Evolutionary conservation across 2,888 invertebrate species (phyloP).

Genomic region (Catocala sponsa): DNA sequence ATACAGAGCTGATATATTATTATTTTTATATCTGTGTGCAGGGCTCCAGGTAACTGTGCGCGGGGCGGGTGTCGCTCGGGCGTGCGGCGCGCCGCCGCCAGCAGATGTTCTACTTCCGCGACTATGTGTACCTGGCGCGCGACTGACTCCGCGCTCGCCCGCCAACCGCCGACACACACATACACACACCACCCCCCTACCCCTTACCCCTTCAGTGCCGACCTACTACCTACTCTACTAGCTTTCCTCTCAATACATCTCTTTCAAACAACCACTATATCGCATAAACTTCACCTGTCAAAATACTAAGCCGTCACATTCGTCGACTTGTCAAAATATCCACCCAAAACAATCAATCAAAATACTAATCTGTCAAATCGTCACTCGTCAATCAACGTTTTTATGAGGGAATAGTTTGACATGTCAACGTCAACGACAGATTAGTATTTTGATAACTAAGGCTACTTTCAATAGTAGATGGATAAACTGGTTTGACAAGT

Average conservation of each 20-base stretch:
- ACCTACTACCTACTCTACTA: neutral
- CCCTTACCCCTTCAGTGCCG: neutral
- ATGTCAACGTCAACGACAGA: too few relatives aligned
- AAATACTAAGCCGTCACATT: too few relatives aligned
- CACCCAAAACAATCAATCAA: too few relatives aligned
- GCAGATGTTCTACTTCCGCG: slow-evolving; percentile 30
- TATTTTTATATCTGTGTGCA: too few relatives aligned
- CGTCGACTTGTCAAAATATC: too few relatives aligned
- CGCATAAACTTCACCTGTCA: neutral
- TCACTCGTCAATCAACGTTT: too few relatives aligned
- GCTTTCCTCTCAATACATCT: neutral
- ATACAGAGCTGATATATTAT: too few relatives aligned
- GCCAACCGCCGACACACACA: neutral
- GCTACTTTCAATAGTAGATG: neutral
- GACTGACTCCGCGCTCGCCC: neutral
- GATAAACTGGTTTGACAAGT: too few relatives aligned
- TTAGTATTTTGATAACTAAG: neutral
- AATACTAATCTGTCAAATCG: too few relatives aligned
- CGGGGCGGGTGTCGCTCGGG: neutral
- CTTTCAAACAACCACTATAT: neutral
- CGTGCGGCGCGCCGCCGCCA: slow-evolving; percentile 14
- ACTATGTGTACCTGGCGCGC: slow-evolving; percentile 34
- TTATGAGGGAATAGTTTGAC: too few relatives aligned
- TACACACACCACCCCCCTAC: neutral
- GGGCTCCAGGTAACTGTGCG: slow-evolving; percentile 8